Percentiles rank a stretch among this genome's conserved stretches.
Evolutionary conservation across 2,113 vertebrate species (phyloP).

Genomic region (Spermophilus dauricus): DNA sequence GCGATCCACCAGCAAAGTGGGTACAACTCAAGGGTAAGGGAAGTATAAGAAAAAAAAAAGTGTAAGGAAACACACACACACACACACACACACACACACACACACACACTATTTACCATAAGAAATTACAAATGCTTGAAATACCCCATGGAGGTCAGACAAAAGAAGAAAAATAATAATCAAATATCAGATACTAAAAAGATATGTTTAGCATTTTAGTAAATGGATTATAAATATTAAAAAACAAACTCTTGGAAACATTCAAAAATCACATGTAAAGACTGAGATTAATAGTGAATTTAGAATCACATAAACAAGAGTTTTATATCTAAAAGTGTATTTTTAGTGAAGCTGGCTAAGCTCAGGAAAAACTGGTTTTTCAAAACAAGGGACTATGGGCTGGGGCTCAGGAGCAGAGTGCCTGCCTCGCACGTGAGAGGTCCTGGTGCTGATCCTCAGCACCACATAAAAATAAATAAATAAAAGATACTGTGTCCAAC

Average conservation of each 20-base stretch:
- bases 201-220: not conserved
- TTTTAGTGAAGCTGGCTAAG: constrained; percentile 56
- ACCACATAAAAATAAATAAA: too few relatives aligned
- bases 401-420: too few relatives aligned
- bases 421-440: too few relatives aligned
- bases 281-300: constrained; percentile 58
- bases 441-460: too few relatives aligned
- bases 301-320: constrained; percentile 61
- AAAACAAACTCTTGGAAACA: constrained; percentile 25
- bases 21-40: not conserved
- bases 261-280: constrained; percentile 43
- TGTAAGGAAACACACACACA: too few relatives aligned
- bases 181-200: constrained; percentile 47
- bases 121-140: constrained; percentile 13
- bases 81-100: too few relatives aligned
- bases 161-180: not conserved
- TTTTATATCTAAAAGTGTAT: constrained; percentile 59
- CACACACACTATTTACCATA: not conserved
- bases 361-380: constrained; percentile 16
- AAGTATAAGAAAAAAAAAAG: not conserved
- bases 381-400: not conserved
- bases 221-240: constrained; percentile 28
- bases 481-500: too few relatives aligned
- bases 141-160: not conserved
- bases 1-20: not conserved